Percentiles rank a stretch among this genome's conserved stretches.
These are phyloP conservation scores for Eulacestoma nigropectus DNA, from an alignment of 2,113 vertebrate genomes.

Conservation along the genomic window DNA sequence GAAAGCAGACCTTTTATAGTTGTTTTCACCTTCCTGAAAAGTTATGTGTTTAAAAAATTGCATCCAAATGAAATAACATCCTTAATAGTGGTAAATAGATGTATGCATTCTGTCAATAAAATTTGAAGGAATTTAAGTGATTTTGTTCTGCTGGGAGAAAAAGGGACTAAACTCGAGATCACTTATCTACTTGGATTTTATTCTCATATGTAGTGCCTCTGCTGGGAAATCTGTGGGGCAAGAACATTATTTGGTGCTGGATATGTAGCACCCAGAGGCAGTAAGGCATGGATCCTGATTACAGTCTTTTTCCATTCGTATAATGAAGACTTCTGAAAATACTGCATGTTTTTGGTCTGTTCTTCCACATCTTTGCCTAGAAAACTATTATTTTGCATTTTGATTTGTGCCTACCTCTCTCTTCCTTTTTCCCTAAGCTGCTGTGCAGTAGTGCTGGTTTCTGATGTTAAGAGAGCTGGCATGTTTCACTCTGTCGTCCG, in stretches of 20 bases:
- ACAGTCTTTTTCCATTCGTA: background rate
- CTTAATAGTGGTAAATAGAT: background rate
- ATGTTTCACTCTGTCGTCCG: background rate
- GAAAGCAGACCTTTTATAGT: background rate
- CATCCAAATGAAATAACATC: background rate
- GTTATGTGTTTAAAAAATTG: background rate
- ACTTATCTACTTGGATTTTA: background rate
- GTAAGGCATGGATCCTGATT: background rate
- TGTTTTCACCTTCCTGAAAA: background rate
- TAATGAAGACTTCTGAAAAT: background rate
- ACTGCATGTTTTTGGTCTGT: background rate
- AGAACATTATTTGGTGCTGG: background rate
- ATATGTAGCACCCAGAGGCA: background rate
- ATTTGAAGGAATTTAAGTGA: background rate
- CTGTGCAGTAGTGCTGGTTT: background rate
- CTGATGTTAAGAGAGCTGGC: background rate
- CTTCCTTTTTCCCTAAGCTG: background rate
- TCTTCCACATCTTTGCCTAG: background rate
- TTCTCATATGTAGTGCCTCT: background rate
- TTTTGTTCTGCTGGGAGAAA: background rate
- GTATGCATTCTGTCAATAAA: background rate
- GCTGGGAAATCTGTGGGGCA: background rate
- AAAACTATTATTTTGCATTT: background rate
- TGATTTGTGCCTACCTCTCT: background rate
- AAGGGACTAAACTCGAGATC: background rate